phyloP scores from a whole-genome alignment of 2,113 vertebrate species.

The Gopherus evgoodei region DNA sequence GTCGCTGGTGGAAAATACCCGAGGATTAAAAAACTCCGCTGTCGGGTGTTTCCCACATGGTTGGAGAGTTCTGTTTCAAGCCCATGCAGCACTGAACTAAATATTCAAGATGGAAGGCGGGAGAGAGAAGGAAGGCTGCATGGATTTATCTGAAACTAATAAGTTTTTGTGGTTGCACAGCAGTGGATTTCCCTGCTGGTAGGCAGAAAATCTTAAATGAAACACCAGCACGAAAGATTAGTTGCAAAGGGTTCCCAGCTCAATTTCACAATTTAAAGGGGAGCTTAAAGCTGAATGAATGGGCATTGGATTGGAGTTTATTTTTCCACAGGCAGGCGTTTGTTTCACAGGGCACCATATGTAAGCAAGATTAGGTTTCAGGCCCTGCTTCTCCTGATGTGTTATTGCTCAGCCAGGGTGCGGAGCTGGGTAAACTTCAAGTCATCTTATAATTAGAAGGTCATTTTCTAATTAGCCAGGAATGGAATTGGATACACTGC shows the following conservation, averaged over 20 bases:
- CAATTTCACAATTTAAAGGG: neutral
- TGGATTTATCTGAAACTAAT: neutral
- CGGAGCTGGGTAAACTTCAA: neutral
- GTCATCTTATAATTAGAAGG: neutral
- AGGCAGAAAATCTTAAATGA: neutral
- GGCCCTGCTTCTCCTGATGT: neutral
- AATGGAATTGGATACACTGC: neutral
- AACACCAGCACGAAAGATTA: neutral
- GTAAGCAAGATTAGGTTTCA: neutral
- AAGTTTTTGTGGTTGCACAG: neutral
- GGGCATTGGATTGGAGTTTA: neutral
- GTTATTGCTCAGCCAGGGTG: neutral
- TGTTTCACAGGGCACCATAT: neutral
- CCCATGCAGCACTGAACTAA: neutral
- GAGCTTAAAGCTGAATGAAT: neutral
- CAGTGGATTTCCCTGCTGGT: neutral
- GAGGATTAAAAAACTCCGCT: neutral
- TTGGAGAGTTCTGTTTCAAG: accelerated
- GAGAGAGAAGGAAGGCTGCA: neutral
- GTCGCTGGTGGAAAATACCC: neutral
- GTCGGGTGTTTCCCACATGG: neutral
- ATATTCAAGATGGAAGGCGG: neutral
- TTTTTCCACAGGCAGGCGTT: accelerated
- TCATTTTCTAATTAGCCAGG: neutral
- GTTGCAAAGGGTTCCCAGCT: neutral